Conservation (phyloP, 2,113 vertebrate species). For the Tylochromis polylepis region DNA sequence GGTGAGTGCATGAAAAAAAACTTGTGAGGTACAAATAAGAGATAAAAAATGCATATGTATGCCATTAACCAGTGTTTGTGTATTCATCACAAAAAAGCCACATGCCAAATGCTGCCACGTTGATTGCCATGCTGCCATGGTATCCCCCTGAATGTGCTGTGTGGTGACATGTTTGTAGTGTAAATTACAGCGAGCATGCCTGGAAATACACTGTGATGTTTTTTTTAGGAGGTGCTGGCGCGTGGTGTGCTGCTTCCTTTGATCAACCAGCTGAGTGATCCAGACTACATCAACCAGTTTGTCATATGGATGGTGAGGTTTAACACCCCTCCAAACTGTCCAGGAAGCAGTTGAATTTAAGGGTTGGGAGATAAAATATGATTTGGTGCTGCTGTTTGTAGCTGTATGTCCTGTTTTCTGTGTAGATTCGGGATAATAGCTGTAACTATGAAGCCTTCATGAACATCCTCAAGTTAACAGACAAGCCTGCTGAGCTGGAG, state of each 20-base stretch:
- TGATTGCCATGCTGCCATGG: neutral
- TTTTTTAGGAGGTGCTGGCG: constrained; percentile 90
- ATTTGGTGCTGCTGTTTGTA: neutral
- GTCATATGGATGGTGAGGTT: constrained; percentile 97
- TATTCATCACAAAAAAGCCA: neutral
- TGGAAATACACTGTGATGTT: neutral
- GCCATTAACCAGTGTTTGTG: neutral
- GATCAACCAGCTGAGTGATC: constrained; percentile 98
- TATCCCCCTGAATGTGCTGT: neutral
- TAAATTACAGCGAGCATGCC: neutral
- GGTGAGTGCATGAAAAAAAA: constrained; percentile 72
- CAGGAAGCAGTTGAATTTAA: neutral
- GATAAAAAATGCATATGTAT: neutral
- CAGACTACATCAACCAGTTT: constrained; percentile 99
- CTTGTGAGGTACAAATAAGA: neutral
- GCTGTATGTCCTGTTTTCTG: neutral
- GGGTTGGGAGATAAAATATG: neutral
- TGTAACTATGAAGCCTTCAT: constrained; percentile 99
- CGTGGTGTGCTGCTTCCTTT: constrained; percentile 95
- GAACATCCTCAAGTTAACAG: constrained; percentile 98
- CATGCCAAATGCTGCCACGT: neutral
- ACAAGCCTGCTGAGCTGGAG: constrained; percentile 89
- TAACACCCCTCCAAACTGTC: neutral
- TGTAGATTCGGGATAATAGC: constrained; percentile 93
- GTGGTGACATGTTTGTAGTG: neutral